phyloP scores from a whole-genome alignment of 2,888 invertebrate species.

The Zygothrica quintamaculata region DNA sequence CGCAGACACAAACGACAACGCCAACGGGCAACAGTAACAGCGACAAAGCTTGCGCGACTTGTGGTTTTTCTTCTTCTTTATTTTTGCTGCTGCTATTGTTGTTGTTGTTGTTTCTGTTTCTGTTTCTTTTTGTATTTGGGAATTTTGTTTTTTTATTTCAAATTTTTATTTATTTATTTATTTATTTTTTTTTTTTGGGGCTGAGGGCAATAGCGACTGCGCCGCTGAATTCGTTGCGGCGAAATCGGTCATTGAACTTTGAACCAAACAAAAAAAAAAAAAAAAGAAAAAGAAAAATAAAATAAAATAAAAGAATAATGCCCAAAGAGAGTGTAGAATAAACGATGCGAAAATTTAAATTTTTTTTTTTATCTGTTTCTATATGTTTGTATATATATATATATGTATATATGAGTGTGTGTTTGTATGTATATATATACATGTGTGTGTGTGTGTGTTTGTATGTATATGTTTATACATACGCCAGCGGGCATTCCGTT shows the following conservation, averaged over 20 bases:
- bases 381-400: constrained; percentile 13
- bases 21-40: not conserved
- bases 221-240: constrained; percentile 60
- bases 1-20: constrained; percentile 2
- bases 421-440: not conserved
- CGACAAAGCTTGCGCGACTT: constrained; percentile 31
- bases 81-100: no score
- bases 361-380: no score
- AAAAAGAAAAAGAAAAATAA: constrained; percentile 30
- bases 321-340: constrained; percentile 33
- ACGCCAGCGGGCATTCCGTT: constrained; percentile 44
- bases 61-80: not conserved
- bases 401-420: constrained; percentile 9
- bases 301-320: no score
- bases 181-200: not conserved
- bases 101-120: no score
- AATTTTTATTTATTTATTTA: constrained; percentile 1
- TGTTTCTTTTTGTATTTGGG: no score
- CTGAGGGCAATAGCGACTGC: constrained; percentile 47
- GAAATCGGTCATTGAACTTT: constrained; percentile 80
- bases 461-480: constrained; percentile 22
- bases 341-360: constrained; percentile 50
- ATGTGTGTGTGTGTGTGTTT: constrained; percentile 10
- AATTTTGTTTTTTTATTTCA: constrained; percentile 5
- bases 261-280: constrained; percentile 59